Base-by-base conservation (phyloP, 1,140 invertebrate species). In the Lasaia peninsularis region DNA sequence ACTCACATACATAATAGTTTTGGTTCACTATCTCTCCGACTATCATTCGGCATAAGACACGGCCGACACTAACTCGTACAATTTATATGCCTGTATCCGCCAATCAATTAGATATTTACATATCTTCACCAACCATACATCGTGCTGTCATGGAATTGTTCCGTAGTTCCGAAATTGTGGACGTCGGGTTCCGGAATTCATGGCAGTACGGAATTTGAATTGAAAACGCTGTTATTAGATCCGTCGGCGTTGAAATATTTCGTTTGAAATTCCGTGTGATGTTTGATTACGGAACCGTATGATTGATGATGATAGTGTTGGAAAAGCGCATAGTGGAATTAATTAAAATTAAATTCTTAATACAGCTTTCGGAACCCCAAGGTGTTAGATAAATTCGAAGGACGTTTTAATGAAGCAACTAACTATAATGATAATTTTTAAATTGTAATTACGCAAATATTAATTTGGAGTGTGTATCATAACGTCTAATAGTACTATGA, bases 31-130 rank as follows among this genome's bases (percentile, higher is more conserved):
- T 10, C 40, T 48, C 40, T 48, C 10, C 5, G 40, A 48, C 40
- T 48, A 48, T 21, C 11, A 9, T 18, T 18, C 37, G 14, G 11
- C 18, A 28, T 18, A 48, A 48, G 40, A 48, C 2, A 48, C 40
- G 11, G 10, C 20, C 9, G 11, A 18, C 18, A 18, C 18, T 48
- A 48, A 21, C 40, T 1, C 8, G 40, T 48, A 20, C 20, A 48
- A 48, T 48, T 48, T 48, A 48, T 48, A 20, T 11, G 16, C 40
- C 11, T 16, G 40, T 48, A 48, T 48, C 40, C 40, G 40, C 40
- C 40, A 48, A 48, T 48, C 40, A 48, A 48, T 48, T 48, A 48
- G 40, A 48, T 48, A 48, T 48, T 48, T 48, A 48, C 40, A 48
- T 48, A 48, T 21, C 40, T 48, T 48, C 40, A 18, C 40, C 18